Evolutionary conservation across 2,797 vertebrate species (phyloP), one percentile per base, ranked within the genome.

Genomic region (Catostomus latipinnis): DNA sequence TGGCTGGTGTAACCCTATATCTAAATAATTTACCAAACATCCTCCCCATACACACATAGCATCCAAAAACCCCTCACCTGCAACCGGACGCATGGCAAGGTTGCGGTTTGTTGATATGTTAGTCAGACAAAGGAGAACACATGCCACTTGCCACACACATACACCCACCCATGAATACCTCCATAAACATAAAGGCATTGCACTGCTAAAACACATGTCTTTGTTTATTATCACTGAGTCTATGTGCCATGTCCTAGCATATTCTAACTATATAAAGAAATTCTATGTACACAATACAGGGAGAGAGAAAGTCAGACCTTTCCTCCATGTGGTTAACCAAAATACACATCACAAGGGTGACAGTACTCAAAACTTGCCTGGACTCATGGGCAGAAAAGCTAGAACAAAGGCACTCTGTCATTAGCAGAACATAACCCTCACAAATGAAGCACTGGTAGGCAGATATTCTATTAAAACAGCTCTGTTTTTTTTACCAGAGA

Each of bases 1-100:
- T 72, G 45, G 49, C 43, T 70, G 49, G 68, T 66, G 82, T 76
- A 87, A 87, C 68, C 76, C 71, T 82, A 84, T 48, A 68, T 84
- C 62, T n/a, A 12, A 52, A 74, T 81, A 82, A 87, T 85, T 72
- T 81, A 78, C 58, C 71, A 71, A 78, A 73, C 16, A 61, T 8
- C 10, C 53, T 54, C 14, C 14, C 43, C 45, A 62, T 74, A 60
- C 60, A 73, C 66, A 75, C 52, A 50, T 8, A 18, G 57, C 63
- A 58, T 54, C 58, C 71, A 76, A 49, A 78, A n/a, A 77, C 16
- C 45, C 49, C 18, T 76, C 72, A 74, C 66, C 18, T 54, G 52
- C 69, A 74, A 14, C 53, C 63, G 5, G 65, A 45, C 46, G 74
- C 58, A 54, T 72, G 74, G 62, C 52, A 62, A 78, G 62, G 11